Conservation (phyloP, 2,888 invertebrate genomes). For the Macrosiphum euphorbiae region DNA sequence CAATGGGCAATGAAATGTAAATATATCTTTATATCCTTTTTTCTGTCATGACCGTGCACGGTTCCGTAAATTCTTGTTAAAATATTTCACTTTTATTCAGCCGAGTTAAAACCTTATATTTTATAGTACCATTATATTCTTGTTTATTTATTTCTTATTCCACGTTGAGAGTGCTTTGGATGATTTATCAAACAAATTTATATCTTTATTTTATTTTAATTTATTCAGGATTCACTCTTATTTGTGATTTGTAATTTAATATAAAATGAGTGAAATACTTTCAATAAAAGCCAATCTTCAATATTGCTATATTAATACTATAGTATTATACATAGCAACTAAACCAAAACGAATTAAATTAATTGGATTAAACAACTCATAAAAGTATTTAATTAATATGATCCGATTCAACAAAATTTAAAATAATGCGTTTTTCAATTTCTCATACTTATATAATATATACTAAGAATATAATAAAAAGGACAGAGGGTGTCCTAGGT, state of each 20-base stretch:
- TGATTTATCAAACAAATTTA: neutral
- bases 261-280: neutral
- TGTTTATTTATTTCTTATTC: neutral
- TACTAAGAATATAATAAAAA: neutral
- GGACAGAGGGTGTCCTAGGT: neutral
- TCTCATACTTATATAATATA: neutral
- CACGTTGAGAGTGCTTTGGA: neutral
- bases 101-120: constrained; percentile 4
- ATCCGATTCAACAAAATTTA: neutral
- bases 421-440: neutral
- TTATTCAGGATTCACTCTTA: neutral
- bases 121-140: neutral
- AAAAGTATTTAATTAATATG: neutral
- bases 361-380: neutral
- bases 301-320: neutral
- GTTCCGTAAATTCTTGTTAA: neutral
- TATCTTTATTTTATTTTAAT: constrained; percentile 1
- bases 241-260: neutral
- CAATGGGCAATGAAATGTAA: neutral
- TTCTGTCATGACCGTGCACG: neutral
- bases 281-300: neutral
- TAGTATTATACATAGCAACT: neutral
- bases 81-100: constrained; percentile 28
- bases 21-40: neutral
- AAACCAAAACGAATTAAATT: neutral